Percentiles rank a stretch among this genome's conserved stretches.
These are phyloP conservation scores for Ruditapes philippinarum DNA, from an alignment of 1,140 invertebrate species.

Conservation along the genomic window DNA sequence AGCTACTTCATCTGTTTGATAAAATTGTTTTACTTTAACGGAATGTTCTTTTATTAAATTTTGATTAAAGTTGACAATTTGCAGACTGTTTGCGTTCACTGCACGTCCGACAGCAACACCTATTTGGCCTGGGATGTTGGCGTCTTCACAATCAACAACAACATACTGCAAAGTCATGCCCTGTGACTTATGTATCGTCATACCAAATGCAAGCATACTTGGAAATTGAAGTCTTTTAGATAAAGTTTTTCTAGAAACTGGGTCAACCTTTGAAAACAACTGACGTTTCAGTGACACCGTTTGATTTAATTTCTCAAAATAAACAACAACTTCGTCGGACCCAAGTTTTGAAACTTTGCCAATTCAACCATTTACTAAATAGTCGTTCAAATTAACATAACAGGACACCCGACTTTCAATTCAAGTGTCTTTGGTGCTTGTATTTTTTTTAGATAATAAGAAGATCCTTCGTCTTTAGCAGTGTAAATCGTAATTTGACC, in stretches of 20 bases:
- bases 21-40: not conserved
- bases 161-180: not conserved
- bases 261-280: constrained; percentile 1
- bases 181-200: constrained; percentile 24
- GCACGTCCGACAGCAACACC: constrained; percentile 2
- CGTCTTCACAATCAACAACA: constrained; percentile 20
- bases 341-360: no score
- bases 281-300: not conserved
- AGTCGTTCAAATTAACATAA: no score
- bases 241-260: not conserved
- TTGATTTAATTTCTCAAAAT: not conserved
- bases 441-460: no score
- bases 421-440: no score
- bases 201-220: not conserved
- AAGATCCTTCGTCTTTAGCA: no score
- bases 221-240: constrained; percentile 2
- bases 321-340: no score
- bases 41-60: not conserved
- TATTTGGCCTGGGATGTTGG: constrained; percentile 7
- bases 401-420: no score
- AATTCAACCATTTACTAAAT: no score
- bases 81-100: not conserved
- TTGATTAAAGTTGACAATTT: not conserved
- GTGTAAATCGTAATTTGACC: no score
- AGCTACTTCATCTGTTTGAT: not conserved